Evolutionary conservation across 2,797 vertebrate genomes (phyloP).

Genomic region (Garrulus glandarius): DNA sequence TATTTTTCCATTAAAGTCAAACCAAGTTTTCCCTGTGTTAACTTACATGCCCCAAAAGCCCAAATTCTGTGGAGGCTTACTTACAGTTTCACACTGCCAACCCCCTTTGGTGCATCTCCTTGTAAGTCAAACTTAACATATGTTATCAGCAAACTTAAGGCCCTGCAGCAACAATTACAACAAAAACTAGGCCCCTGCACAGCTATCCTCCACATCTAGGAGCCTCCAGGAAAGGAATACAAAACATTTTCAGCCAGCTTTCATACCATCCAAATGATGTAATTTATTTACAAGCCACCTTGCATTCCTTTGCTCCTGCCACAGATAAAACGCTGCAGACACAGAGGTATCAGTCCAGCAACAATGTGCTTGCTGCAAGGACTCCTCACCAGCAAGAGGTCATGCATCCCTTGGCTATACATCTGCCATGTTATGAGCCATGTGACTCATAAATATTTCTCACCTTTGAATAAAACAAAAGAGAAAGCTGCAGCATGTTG

Average conservation of each 20-base stretch:
- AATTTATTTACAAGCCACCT: conserved; percentile 48
- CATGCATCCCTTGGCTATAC: background rate
- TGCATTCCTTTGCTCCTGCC: background rate
- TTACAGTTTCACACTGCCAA: conserved; percentile 34
- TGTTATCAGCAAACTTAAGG: conserved; percentile 38
- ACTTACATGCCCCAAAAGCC: conserved; percentile 21
- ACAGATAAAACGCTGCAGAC: background rate
- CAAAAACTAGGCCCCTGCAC: background rate
- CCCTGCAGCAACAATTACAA: conserved; percentile 14
- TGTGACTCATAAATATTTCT: background rate
- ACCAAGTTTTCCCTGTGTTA: conserved; percentile 3
- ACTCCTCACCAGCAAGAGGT: background rate
- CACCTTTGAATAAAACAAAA: conserved; percentile 9
- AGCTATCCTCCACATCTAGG: conserved; percentile 9
- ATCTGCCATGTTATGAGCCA: background rate
- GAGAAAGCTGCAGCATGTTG: background rate
- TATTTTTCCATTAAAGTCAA: conserved; percentile 30
- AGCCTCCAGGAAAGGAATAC: conserved; percentile 53
- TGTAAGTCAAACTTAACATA: background rate
- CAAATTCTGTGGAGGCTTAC: conserved; percentile 26
- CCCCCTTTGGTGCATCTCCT: conserved; percentile 18
- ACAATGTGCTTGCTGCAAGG: background rate
- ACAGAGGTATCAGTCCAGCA: background rate
- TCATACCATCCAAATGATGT: conserved; percentile 22
- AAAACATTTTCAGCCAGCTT: conserved; percentile 37